These are phyloP conservation scores for Lampris incognitus DNA, from an alignment of 2,113 vertebrate species.

Conservation along the genomic window DNA sequence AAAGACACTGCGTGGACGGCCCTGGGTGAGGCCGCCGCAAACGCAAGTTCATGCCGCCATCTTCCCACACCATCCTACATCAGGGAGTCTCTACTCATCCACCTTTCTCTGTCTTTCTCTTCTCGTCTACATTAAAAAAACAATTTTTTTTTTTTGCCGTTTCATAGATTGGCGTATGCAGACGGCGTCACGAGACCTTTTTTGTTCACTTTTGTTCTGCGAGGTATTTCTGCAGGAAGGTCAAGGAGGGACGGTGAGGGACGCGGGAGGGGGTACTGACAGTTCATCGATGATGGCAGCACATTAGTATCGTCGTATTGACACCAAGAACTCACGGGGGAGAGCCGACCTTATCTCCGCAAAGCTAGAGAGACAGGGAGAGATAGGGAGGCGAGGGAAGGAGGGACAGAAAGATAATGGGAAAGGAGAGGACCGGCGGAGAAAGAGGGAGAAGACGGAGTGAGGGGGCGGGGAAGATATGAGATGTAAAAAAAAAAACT, in stretches of 20 bases:
- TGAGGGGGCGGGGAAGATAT: conserved; percentile 23
- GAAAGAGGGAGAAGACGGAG: neutral
- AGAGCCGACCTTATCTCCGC: conserved; percentile 77
- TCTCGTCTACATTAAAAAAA: no score
- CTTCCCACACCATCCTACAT: no score
- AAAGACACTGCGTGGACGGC: no score
- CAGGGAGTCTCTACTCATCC: no score
- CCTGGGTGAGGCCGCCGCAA: no score
- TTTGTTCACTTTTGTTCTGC: conserved; percentile 6
- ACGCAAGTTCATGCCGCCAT: no score
- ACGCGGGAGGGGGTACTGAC: conserved; percentile 61
- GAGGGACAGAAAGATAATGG: conserved; percentile 50
- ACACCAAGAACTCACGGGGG: conserved; percentile 72
- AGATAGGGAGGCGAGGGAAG: conserved; percentile 37
- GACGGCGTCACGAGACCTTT: neutral
- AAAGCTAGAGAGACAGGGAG: conserved; percentile 67
- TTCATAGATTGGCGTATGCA: neutral
- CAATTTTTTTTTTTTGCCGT: no score
- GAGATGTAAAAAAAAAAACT: conserved; percentile 62
- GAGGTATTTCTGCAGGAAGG: conserved; percentile 48
- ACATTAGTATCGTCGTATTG: conserved; percentile 80
- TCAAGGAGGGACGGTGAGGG: conserved; percentile 48
- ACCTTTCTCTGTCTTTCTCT: no score
- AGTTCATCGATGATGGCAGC: conserved; percentile 76
- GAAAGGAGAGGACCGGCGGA: conserved; percentile 35